Evolutionary conservation across 1,140 invertebrate genomes (phyloP).

Genomic region (Zaprionus taronus): DNA sequence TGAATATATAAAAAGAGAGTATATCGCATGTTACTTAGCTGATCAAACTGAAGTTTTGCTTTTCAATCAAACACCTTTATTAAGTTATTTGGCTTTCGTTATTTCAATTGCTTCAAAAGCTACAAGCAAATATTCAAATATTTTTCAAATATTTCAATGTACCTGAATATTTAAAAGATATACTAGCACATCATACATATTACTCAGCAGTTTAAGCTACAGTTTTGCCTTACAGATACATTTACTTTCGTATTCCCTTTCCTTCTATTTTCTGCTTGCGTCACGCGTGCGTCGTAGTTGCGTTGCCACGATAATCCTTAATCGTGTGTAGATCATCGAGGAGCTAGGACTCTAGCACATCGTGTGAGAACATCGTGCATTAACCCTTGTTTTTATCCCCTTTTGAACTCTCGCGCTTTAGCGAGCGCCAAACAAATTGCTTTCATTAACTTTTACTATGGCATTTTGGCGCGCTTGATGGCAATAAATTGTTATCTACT

Average conservation of each 20-base stretch:
- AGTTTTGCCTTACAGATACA: not conserved
- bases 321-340: not conserved
- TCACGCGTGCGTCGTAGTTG: not conserved
- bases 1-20: no score
- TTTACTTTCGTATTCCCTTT: not conserved
- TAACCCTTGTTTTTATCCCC: slow-evolving; percentile 2
- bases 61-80: no score
- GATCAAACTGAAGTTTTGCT: no score
- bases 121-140: no score
- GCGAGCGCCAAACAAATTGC: slow-evolving; percentile 70
- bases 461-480: slow-evolving; percentile 74
- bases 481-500: slow-evolving; percentile 78
- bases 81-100: no score
- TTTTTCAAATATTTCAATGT: no score
- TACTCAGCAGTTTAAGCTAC: no score
- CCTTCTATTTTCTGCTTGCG: not conserved
- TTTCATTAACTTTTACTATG: slow-evolving; percentile 83
- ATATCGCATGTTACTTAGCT: no score
- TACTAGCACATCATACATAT: no score
- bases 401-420: slow-evolving; percentile 33
- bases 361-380: not conserved
- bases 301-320: not conserved
- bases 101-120: no score
- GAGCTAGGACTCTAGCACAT: not conserved
- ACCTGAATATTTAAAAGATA: no score